These are phyloP conservation scores for Dione vanillae DNA, from an alignment of 2,888 invertebrate genomes.

Conservation along the genomic window DNA sequence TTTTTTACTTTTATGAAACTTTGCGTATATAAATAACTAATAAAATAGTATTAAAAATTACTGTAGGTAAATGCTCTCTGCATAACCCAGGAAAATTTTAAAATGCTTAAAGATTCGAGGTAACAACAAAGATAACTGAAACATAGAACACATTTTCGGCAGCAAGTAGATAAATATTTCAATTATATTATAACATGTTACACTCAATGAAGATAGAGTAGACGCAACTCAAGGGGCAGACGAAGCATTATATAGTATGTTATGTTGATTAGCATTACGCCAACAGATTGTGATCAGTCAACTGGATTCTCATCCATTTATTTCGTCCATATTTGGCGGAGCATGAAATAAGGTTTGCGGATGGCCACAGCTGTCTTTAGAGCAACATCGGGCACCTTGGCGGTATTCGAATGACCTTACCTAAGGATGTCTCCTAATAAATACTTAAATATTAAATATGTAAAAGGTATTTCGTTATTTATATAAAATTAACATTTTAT, in stretches of 20 bases:
- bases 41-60: too few relatives aligned
- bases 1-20: too few relatives aligned
- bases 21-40: too few relatives aligned
- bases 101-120: too few relatives aligned
- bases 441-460: neutral
- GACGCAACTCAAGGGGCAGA: conserved; percentile 2
- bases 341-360: conserved; percentile 77
- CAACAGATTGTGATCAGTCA: conserved; percentile 30
- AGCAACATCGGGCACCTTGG: conserved; percentile 55
- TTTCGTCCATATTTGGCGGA: conserved; percentile 72
- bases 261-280: conserved; percentile 18
- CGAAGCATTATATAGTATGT: conserved; percentile 6
- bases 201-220: neutral
- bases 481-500: neutral
- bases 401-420: conserved; percentile 38
- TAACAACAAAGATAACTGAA: too few relatives aligned
- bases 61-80: too few relatives aligned
- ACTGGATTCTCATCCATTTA: conserved; percentile 60
- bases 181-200: neutral
- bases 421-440: conserved; percentile 19
- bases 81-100: too few relatives aligned
- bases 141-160: too few relatives aligned
- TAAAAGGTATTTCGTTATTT: neutral
- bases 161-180: neutral
- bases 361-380: conserved; percentile 72